phyloP scores from a whole-genome alignment of 30 jellyfish, hydroid and myxozoan species.

The Aurelia coerulea region DNA sequence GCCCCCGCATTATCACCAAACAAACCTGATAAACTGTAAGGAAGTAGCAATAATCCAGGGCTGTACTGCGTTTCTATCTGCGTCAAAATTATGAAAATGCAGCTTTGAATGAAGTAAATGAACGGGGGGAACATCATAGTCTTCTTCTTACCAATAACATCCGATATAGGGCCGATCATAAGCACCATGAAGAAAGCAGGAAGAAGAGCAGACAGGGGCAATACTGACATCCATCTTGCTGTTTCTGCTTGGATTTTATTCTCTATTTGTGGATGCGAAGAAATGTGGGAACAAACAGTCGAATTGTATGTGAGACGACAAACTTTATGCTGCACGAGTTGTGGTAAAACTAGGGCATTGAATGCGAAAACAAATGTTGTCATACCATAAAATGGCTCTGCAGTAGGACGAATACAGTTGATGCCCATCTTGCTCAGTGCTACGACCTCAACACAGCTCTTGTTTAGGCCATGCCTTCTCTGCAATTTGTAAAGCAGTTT shows the following conservation, averaged over 20 bases:
- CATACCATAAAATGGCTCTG: slow-evolving; percentile 36
- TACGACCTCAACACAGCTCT: no score
- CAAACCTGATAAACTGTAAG: slow-evolving; percentile 41
- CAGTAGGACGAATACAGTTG: slow-evolving; percentile 59
- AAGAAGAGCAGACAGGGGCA: slow-evolving; percentile 57
- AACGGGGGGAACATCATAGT: slow-evolving; percentile 45
- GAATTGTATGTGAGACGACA: slow-evolving; percentile 41
- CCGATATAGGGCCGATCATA: slow-evolving; percentile 71
- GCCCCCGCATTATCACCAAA: slow-evolving; percentile 67
- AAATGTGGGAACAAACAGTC: slow-evolving; percentile 24
- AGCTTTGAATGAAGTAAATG: slow-evolving; percentile 35
- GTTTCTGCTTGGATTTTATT: slow-evolving; percentile 44
- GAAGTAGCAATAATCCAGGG: slow-evolving; percentile 50
- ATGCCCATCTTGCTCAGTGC: slow-evolving; percentile 9
- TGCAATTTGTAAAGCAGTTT: no score
- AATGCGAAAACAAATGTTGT: slow-evolving; percentile 25
- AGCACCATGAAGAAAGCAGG: slow-evolving; percentile 45
- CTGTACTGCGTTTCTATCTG: slow-evolving; percentile 8
- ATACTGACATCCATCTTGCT: slow-evolving; percentile 66
- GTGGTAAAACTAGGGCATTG: slow-evolving; percentile 47
- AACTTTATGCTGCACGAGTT: slow-evolving; percentile 45
- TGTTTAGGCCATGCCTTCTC: no score
- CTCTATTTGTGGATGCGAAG: slow-evolving; percentile 17
- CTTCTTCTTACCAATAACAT: slow-evolving; percentile 55
- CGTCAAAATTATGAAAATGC: slow-evolving; percentile 9